Conservation (phyloP, 2,797 vertebrate species). For the Hippopotamyrus pictus region DNA sequence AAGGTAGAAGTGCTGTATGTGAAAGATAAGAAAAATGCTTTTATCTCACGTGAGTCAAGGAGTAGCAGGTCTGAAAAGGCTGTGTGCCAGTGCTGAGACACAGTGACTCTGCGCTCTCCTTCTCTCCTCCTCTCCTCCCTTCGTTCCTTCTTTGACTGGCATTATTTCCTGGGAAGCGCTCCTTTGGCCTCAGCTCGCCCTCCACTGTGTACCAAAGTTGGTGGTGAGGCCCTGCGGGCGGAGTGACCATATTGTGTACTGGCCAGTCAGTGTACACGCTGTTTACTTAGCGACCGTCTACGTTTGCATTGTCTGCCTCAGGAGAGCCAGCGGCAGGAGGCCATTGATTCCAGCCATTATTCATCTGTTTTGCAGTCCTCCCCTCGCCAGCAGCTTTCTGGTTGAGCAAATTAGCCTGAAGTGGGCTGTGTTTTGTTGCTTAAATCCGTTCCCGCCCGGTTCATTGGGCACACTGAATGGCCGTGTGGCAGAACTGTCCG, state of each 20-base stretch:
- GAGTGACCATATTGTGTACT: constrained; percentile 24
- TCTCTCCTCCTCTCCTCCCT: background rate
- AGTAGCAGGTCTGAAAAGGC: background rate
- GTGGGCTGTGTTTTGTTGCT: constrained; percentile 60
- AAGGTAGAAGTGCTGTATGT: background rate
- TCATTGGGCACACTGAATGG: constrained; percentile 63
- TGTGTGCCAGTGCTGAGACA: background rate
- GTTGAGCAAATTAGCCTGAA: constrained; percentile 53
- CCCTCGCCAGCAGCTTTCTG: constrained; percentile 45
- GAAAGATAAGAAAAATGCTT: constrained; percentile 14
- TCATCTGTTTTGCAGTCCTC: constrained; percentile 39
- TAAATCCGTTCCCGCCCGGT: constrained; percentile 63
- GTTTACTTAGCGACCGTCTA: constrained; percentile 27
- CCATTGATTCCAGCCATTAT: constrained; percentile 38
- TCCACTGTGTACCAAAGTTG: constrained; percentile 8
- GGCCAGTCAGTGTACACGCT: constrained; percentile 13
- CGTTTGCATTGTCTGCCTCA: constrained; percentile 27
- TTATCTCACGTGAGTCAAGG: background rate
- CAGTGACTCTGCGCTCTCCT: background rate
- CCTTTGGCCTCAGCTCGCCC: background rate
- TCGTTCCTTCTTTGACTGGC: constrained; percentile 13
- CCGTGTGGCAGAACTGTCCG: constrained; percentile 24
- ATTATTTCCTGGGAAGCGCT: constrained; percentile 3
- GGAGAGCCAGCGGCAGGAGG: constrained; percentile 30
- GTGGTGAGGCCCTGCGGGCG: background rate